Base-by-base conservation (phyloP, 1,140 invertebrate genomes). In the Anastrepha ludens region DNA sequence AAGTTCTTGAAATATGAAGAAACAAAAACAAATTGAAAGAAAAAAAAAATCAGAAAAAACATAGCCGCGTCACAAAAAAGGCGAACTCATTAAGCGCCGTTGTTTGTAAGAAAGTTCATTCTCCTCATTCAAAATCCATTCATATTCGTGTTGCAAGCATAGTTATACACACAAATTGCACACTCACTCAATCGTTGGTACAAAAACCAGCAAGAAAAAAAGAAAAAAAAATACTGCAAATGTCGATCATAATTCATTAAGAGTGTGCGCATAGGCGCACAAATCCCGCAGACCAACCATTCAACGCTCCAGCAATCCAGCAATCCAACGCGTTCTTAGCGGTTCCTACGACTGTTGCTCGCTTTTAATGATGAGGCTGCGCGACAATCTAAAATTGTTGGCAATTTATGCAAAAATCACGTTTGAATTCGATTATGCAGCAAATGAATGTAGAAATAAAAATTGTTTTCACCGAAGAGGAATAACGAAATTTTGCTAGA, bases 341-440 rank as follows among this genome's bases (percentile, higher is more conserved):
- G 2, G 2, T 50, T 50, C 44, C n/a, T 78, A 0, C 6, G 17
- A 55, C 7, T 20, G 4, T 29, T 58, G 67, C 39, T 13, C 70
- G 44, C 9, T n/a, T 29, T 67, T 47, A n/a, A 55, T 81, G 47
- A 81, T 81, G 44, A 41, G 47, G 47, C 74, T 81, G 74, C 20
- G 74, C 74, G 74, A 81, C 74, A 62, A 86, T 86, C 55, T 62
- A 9, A 60, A 86, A 62, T 86, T 86, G 85, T 62, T 62, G 59
- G 86, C 86, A 87, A 87, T 87, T 87, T 87, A 65, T 70, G 86
- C 86, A 87, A 87, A 87, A 87, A 87, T 87, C 86, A 87, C 86
- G 86, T 87, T 87, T 87, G 58, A 87, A 87, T 86, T 60, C 85
- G 59, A 62, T 86, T 86, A 62, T 86, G 41, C 13, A 41, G 85